Base-by-base conservation (phyloP, 1,140 invertebrate genomes). In the Thrips palmi region DNA sequence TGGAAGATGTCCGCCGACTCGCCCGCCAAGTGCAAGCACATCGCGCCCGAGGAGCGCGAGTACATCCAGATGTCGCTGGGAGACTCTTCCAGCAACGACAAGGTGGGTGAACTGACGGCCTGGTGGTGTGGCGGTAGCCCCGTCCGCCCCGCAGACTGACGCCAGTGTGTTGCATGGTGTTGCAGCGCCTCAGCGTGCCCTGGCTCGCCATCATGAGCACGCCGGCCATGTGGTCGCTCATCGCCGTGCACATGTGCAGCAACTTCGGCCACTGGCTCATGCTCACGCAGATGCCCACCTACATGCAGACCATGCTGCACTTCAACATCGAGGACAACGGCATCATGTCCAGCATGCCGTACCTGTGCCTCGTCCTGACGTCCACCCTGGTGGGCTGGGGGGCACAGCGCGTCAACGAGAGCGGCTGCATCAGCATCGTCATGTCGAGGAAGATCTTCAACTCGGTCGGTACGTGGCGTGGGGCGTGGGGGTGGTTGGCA, bases 301-400 rank as follows among this genome's bases (percentile, higher is more conserved):
- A 71, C 49, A 56, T 76, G 47, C 64, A 63, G 28, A 60, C 64
- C 47, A 60, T 71, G 11, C 52, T 76, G 3, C 56, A 66, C 42
- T 70, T 67, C 44, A 53, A 70, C 43, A 60, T 74, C 12, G 49
- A 62, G 47, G 47, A 85, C 74, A 81, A 86, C 51, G 79, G 85
- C 0, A 48, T 77, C 30, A 52, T 84, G 22, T 77, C 81, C 2
- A 74, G 85, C 0, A 50, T 91, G 8, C 87, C 87, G 1, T 91
- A 88, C 48, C 49, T 83, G 18, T 65, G 60, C 56, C 8, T 65
- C 7, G 37, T 57, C 12, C 34, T 42, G 11, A 41, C 46, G 5
- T 55, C 54, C 40, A 53, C 58, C 28, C 56, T 54, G 1, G 35
- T 60, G 2, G 59, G 58, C 24, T 56, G 48, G 21, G 10, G 50